Conservation (phyloP, 2,113 vertebrate species). For the Mustela lutreola region DNA sequence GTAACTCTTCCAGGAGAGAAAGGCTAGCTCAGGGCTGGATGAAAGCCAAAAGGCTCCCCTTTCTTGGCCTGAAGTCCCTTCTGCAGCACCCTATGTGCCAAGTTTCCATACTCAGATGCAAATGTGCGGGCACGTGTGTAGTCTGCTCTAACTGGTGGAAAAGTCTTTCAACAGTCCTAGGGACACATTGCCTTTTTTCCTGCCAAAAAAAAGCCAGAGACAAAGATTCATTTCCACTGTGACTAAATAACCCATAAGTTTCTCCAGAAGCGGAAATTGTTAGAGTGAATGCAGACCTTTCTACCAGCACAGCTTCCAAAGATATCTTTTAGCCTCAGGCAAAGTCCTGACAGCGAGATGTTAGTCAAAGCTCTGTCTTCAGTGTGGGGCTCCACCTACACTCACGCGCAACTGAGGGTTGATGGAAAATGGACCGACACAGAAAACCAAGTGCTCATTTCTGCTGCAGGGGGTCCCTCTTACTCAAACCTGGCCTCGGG, state of each 20-base stretch:
- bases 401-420: neutral
- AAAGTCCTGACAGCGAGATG: neutral
- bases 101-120: neutral
- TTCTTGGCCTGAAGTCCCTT: neutral
- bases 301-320: neutral
- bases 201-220: neutral
- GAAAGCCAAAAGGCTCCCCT: neutral
- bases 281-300: slow-evolving; percentile 2
- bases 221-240: neutral
- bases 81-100: neutral
- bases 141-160: neutral
- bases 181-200: neutral
- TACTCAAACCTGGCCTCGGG: no score
- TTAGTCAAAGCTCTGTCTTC: neutral
- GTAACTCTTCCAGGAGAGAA: neutral
- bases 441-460: neutral
- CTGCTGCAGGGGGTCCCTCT: neutral
- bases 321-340: slow-evolving; percentile 26
- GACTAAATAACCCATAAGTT: neutral
- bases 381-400: neutral
- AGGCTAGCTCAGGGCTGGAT: neutral
- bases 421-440: neutral
- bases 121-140: neutral
- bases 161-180: neutral
- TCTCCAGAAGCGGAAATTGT: slow-evolving; percentile 25